Base-by-base conservation (phyloP, 1,140 invertebrate genomes). In the Vanessa tameamea region DNA sequence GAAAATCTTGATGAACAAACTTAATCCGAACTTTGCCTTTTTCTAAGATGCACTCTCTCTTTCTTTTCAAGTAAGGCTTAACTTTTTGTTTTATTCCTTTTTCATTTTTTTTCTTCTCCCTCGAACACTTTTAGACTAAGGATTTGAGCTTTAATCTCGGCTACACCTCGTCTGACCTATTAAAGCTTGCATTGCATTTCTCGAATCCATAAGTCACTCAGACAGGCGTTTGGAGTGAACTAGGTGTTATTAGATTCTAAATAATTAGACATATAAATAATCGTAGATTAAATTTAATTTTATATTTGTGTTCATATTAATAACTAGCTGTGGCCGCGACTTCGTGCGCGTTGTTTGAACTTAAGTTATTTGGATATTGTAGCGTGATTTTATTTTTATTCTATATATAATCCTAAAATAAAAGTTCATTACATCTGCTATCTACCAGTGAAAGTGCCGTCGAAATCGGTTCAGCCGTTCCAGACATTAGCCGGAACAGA, bases 11-110 rank as follows among this genome's bases (percentile, higher is more conserved):
- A 26, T 43, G 31, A 16, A 14, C 57, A 61, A 61, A 61, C 57
- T 61, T 61, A 61, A 61, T 37, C 13, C 26, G 11, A 61, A 61
- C 57, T 61, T 61, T 61, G 14, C 57, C 31, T 61, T 61, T 37
- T 57, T 31, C 53, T 57, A 69, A 69, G 66, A 69, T 69, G 51
- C 57, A 61, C 66, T 69, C 66, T 69, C 37, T 31, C 66, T 69
- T 69, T 69, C 50, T 37, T 13, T 20, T 59, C 53, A 7, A 26
- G 37, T 12, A 50, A 57, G 13, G 20, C 11, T 47, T 53, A 57
- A 57, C 51, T 57, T 69, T 53, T 67, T 37, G 31, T 55, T 67
- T 11, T 69, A 43, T 47, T 47, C 43, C 14, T 43, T 57, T 69
- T 67, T 67, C 26, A 31, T 55, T 55, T 16, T 37, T 61, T 61